Percentiles rank a stretch among this genome's conserved stretches.
Conservation (phyloP, 2,113 vertebrate genomes). For the Tapirus terrestris region DNA sequence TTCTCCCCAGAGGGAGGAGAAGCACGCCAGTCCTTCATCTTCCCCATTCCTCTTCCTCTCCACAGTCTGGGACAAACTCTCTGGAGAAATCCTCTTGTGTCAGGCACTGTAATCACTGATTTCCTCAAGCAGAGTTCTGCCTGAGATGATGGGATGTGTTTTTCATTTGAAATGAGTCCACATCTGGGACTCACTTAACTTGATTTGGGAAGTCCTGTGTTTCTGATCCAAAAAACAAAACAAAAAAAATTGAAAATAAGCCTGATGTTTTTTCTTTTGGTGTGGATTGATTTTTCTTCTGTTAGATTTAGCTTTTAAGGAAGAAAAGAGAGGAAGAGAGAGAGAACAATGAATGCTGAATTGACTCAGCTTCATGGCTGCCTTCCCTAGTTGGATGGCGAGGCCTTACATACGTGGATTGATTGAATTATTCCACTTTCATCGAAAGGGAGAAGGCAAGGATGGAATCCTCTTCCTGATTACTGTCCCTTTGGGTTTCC, state of each 20-base stretch:
- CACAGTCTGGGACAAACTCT: slow-evolving; percentile 45
- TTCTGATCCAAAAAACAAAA: slow-evolving; percentile 68
- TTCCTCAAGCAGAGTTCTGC: background rate
- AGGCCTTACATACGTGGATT: background rate
- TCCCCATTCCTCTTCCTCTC: background rate
- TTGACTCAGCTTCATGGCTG: background rate
- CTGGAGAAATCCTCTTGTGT: background rate
- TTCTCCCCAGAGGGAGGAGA: background rate
- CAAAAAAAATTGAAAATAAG: slow-evolving; percentile 56
- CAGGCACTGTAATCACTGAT: background rate
- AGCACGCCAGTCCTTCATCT: background rate
- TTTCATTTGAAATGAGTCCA: slow-evolving; percentile 75
- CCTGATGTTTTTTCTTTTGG: background rate
- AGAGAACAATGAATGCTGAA: background rate
- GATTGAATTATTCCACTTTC: slow-evolving; percentile 59
- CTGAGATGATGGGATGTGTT: slow-evolving; percentile 57
- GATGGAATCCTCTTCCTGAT: slow-evolving; percentile 16
- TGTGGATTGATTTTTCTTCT: slow-evolving; percentile 61
- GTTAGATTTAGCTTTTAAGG: background rate
- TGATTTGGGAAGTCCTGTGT: slow-evolving; percentile 77
- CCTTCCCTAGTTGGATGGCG: background rate
- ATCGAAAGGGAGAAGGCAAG: background rate
- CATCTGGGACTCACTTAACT: slow-evolving; percentile 80
- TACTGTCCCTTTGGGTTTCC: slow-evolving; percentile 62
- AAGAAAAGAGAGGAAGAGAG: background rate